phyloP scores from a whole-genome alignment of 2,888 invertebrate species.

The Drosophila nigricruria region DNA sequence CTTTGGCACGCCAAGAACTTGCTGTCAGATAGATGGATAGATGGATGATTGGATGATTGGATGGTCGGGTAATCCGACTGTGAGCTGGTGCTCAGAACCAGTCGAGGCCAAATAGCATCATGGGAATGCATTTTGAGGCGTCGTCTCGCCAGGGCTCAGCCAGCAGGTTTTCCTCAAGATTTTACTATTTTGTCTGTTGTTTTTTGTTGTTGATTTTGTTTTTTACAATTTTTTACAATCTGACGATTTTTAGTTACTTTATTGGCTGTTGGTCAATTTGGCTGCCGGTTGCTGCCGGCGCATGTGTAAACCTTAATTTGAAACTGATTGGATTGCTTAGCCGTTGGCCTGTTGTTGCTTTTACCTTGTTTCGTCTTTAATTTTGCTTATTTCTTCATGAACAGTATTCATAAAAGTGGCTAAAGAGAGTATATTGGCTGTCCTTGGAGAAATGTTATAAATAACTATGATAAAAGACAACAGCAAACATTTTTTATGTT shows the following conservation, averaged over 20 bases:
- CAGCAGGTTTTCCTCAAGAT: conserved; percentile 57
- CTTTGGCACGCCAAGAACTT: conserved; percentile 73
- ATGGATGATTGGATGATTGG: conserved; percentile 6
- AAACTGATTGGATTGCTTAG: conserved; percentile 75
- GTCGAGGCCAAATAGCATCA: conserved; percentile 39
- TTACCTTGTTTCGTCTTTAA: conserved; percentile 46
- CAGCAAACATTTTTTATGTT: background rate
- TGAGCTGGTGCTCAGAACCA: conserved; percentile 25
- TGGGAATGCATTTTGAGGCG: conserved; percentile 71
- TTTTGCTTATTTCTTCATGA: conserved; percentile 40
- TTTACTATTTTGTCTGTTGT: conserved; percentile 16
- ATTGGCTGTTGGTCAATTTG: conserved; percentile 71
- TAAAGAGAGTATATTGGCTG: background rate
- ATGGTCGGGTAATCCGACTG: conserved; percentile 30
- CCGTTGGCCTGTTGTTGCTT: conserved; percentile 49
- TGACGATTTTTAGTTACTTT: conserved; percentile 46
- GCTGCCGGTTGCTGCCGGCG: conserved; percentile 54
- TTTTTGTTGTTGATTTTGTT: background rate
- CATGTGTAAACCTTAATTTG: conserved; percentile 77
- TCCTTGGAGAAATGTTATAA: background rate
- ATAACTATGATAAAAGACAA: too few species aligned
- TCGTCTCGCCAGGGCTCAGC: conserved; percentile 59
- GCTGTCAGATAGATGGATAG: conserved; percentile 11
- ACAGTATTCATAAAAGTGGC: background rate
- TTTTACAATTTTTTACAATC: conserved; percentile 3